These are phyloP conservation scores for Eupsittula cactorum DNA, from an alignment of 2,113 vertebrate genomes.

Conservation along the genomic window DNA sequence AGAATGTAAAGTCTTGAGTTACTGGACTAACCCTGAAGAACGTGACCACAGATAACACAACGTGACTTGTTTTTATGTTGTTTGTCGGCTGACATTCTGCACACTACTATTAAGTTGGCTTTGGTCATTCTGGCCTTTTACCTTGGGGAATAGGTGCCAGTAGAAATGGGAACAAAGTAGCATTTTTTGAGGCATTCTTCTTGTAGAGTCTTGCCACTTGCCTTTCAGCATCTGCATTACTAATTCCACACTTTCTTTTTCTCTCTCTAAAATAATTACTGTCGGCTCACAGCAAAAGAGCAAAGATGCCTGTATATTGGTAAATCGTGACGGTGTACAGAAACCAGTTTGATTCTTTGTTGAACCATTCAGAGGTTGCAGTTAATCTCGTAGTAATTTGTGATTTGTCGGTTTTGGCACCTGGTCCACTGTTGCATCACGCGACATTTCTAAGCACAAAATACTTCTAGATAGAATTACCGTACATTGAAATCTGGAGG, in stretches of 20 bases:
- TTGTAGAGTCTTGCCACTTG: constrained; percentile 84
- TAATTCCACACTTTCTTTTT: constrained; percentile 85
- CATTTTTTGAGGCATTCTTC: constrained; percentile 63
- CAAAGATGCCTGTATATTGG: constrained; percentile 28
- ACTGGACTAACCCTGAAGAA: constrained; percentile 85
- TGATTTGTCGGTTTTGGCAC: constrained; percentile 15
- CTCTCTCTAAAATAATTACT: constrained; percentile 74
- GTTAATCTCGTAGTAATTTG: not conserved
- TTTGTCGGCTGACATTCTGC: constrained; percentile 78
- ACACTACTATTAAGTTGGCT: constrained; percentile 73
- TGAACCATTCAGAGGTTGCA: constrained; percentile 56
- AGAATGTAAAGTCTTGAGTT: constrained; percentile 80
- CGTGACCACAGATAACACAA: constrained; percentile 90
- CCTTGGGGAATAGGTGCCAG: constrained; percentile 50
- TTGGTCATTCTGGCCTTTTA: constrained; percentile 69
- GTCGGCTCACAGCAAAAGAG: constrained; percentile 67
- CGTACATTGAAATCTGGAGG: not conserved
- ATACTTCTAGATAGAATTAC: not conserved
- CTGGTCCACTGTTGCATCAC: not conserved
- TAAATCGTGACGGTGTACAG: not conserved
- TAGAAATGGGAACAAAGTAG: constrained; percentile 73
- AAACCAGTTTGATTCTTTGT: constrained; percentile 80
- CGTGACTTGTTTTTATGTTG: constrained; percentile 87
- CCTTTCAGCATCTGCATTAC: constrained; percentile 86
- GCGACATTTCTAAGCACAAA: not conserved